Base-by-base conservation (phyloP, 53 echinoderm and acorn worm genomes). In the Antedon mediterranea region DNA sequence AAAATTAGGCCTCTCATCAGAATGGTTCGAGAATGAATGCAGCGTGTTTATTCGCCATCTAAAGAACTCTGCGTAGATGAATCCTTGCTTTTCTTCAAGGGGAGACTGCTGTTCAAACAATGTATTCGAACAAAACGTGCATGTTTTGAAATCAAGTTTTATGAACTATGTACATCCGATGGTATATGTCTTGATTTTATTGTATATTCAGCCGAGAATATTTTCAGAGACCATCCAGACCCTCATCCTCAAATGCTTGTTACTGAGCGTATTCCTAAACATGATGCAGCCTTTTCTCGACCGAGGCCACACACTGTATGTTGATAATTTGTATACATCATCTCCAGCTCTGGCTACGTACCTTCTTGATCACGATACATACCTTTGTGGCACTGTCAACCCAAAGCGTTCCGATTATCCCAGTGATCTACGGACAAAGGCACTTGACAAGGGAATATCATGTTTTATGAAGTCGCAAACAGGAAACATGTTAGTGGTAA, bases 91-190 rank as follows among this genome's bases (percentile, higher is more conserved):
- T 71, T 85, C n/a, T 85, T 74, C 42, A 78, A 78, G 34, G 85
- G 88, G n/a, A 74, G 82, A 4, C 72, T 85, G 20, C 29, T 85
- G 29, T 85, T 85, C 85, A 81, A 82, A 43, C 87, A 87, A 80
- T 32, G 37, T 30, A 85, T 78, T 29, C 11, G 33, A 18, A 81
- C 44, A 34, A 84, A 87, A 34, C 76, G 84, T 30, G 88, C 84
- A 0, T 43, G 84, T 30, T 74, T 81, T 71, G 83, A 83, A 3
- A 79, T 86, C n/a, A 84, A 81, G 41, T 32, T 87, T 28, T 88
- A 74, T 57, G 81, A 81, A 28, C 43, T 84, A 30, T 84, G 84
- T 33, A 84, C 81, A 32, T 44, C 72, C 3, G 81, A 80, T 18
- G 88, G 88, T 13, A 81, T 84, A 30, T 80, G 82, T 7, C 72